A percentile compares a stretch with the other conserved stretches of the same genome.
Evolutionary conservation across 2,888 invertebrate genomes (phyloP).

Genomic region (Caenorhabditis zanzibari): DNA sequence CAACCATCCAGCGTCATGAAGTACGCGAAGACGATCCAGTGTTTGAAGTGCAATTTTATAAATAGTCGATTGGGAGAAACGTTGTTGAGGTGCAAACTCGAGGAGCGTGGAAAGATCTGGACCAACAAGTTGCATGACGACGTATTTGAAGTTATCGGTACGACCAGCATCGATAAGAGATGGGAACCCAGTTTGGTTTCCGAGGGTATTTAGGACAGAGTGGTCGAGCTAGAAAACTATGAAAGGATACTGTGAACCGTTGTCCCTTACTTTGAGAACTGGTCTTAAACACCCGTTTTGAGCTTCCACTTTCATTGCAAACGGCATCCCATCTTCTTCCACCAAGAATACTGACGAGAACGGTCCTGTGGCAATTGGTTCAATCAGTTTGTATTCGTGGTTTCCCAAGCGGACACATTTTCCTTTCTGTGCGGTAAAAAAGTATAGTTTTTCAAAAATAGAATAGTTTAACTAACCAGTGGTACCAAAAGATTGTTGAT

Average conservation of each 20-base stretch:
- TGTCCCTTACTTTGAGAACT: conserved; percentile 45
- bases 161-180: conserved; percentile 68
- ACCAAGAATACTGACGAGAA: conserved; percentile 64
- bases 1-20: conserved; percentile 75
- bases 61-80: conserved; percentile 72
- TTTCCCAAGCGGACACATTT: conserved; percentile 25
- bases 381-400: conserved; percentile 49
- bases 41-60: conserved; percentile 73
- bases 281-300: conserved; percentile 58
- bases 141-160: conserved; percentile 73
- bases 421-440: conserved; percentile 6
- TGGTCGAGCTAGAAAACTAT: conserved; percentile 56
- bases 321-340: conserved; percentile 61
- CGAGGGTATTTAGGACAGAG: conserved; percentile 46
- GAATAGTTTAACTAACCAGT: conserved; percentile 40
- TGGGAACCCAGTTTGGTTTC: conserved; percentile 53
- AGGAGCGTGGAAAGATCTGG: conserved; percentile 61
- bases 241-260: background rate
- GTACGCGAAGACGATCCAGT: conserved; percentile 70
- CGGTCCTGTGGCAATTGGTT: conserved; percentile 59
- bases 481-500: conserved; percentile 31
- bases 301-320: conserved; percentile 64
- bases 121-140: conserved; percentile 76
- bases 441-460: too few species aligned
- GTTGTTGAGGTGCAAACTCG: conserved; percentile 51